phyloP scores from a whole-genome alignment of 2,797 vertebrate species.

The Coregonus sp. region DNA sequence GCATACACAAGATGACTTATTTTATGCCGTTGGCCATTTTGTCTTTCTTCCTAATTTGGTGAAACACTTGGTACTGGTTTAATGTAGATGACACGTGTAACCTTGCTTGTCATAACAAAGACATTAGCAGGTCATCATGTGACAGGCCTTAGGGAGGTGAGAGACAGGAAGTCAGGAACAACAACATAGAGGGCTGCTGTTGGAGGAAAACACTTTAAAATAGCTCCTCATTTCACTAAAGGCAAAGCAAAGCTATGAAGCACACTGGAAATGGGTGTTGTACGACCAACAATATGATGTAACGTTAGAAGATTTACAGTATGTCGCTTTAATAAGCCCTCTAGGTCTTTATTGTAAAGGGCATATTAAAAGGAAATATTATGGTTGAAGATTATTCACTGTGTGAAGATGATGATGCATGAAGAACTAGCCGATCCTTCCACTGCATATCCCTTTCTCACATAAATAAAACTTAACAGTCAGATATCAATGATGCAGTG shows the following conservation, averaged over 20 bases:
- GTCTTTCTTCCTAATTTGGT: constrained; percentile 37
- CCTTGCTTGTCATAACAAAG: constrained; percentile 55
- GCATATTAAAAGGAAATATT: not conserved
- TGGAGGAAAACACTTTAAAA: constrained; percentile 14
- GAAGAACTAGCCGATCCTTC: not conserved
- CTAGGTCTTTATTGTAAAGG: not conserved
- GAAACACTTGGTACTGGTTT: constrained; percentile 31
- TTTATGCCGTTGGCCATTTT: constrained; percentile 2
- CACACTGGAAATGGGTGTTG: not conserved
- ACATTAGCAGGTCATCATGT: constrained; percentile 34
- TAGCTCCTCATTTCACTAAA: constrained; percentile 16
- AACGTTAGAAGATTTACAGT: not conserved
- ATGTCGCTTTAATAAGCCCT: not conserved
- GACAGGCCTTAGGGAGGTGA: constrained; percentile 21
- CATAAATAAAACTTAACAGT: too few relatives aligned
- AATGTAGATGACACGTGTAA: constrained; percentile 38
- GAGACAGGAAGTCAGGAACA: constrained; percentile 6
- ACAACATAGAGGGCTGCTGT: constrained; percentile 12
- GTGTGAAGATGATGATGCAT: not conserved
- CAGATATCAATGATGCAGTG: too few relatives aligned
- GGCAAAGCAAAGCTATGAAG: not conserved
- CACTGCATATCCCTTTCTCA: not conserved
- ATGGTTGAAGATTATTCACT: not conserved
- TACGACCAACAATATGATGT: not conserved
- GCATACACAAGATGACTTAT: constrained; percentile 8